Conservation (phyloP, 2,113 vertebrate species). For the Electrona antarctica region DNA sequence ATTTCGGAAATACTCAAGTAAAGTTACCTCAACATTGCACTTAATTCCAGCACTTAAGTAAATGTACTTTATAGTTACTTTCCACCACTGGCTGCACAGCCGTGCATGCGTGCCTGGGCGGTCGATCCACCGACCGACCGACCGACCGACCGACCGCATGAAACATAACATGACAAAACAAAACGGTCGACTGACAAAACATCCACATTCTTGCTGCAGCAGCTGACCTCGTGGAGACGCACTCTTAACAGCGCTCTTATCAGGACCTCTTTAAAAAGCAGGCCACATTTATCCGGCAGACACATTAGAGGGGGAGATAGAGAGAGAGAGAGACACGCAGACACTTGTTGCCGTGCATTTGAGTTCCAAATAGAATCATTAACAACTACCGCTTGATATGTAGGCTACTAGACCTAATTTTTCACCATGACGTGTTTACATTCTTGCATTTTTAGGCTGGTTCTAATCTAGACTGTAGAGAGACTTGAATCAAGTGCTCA, state of each 20-base stretch:
- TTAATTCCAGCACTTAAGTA: too few relatives aligned
- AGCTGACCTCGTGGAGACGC: conserved; percentile 24
- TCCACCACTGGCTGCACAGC: too few relatives aligned
- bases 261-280: conserved; percentile 48
- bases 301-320: conserved; percentile 26
- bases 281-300: conserved; percentile 57
- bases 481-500: too few relatives aligned
- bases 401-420: too few relatives aligned
- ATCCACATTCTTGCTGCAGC: conserved; percentile 74
- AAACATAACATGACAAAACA: conserved; percentile 28
- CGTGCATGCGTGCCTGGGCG: conserved; percentile 47
- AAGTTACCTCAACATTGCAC: too few relatives aligned
- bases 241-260: conserved; percentile 54
- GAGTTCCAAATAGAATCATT: conserved; percentile 1
- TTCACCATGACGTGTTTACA: too few relatives aligned
- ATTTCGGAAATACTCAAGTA: too few relatives aligned
- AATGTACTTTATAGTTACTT: too few relatives aligned
- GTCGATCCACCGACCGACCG: conserved; percentile 50
- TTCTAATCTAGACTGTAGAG: too few relatives aligned
- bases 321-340: conserved; percentile 26
- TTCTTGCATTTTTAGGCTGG: too few relatives aligned
- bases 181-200: conserved; percentile 68
- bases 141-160: conserved; percentile 8
- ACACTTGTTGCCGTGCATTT: conserved; percentile 29
- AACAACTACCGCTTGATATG: too few relatives aligned